A percentile compares a stretch with the other conserved stretches of the same genome.
Conservation (phyloP, 1,140 invertebrate species). For the Aphaenogaster rudis region DNA sequence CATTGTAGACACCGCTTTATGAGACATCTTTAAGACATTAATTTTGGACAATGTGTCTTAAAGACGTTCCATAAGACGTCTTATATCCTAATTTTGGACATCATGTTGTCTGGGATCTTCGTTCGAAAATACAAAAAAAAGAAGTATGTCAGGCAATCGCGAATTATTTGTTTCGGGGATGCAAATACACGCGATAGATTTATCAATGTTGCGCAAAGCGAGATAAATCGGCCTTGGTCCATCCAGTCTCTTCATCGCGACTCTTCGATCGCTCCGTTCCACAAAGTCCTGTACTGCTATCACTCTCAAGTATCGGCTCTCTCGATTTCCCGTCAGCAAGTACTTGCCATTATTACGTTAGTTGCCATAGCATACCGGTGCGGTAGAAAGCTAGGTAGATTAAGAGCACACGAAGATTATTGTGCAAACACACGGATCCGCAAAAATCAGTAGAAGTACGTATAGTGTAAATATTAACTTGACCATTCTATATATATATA, state of each 20-base stretch:
- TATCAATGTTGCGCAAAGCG: not conserved
- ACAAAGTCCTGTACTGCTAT: slow-evolving; percentile 40
- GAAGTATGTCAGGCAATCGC: not conserved
- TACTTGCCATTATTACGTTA: slow-evolving; percentile 84
- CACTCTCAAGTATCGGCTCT: slow-evolving; percentile 57
- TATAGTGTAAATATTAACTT: slow-evolving; percentile 85
- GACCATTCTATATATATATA: slow-evolving; percentile 76
- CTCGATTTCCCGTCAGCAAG: slow-evolving; percentile 70
- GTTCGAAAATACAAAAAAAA: not conserved
- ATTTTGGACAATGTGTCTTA: too few relatives aligned
- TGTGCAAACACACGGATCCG: slow-evolving; percentile 74
- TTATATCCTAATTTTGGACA: too few relatives aligned
- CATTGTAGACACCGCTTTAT: too few relatives aligned
- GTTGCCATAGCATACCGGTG: slow-evolving; percentile 81
- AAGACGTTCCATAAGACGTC: too few relatives aligned
- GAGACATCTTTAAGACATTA: too few relatives aligned
- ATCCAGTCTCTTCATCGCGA: slow-evolving; percentile 11
- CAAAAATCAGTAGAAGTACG: slow-evolving; percentile 80
- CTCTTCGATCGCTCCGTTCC: slow-evolving; percentile 71
- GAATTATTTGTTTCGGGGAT: not conserved
- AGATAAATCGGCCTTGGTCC: slow-evolving; percentile 16
- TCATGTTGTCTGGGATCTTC: not conserved
- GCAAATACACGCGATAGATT: not conserved
- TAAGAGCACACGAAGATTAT: slow-evolving; percentile 71
- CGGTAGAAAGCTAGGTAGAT: slow-evolving; percentile 73